These are phyloP conservation scores for Alcedo atthis DNA, from an alignment of 2,797 vertebrate genomes.

Conservation along the genomic window DNA sequence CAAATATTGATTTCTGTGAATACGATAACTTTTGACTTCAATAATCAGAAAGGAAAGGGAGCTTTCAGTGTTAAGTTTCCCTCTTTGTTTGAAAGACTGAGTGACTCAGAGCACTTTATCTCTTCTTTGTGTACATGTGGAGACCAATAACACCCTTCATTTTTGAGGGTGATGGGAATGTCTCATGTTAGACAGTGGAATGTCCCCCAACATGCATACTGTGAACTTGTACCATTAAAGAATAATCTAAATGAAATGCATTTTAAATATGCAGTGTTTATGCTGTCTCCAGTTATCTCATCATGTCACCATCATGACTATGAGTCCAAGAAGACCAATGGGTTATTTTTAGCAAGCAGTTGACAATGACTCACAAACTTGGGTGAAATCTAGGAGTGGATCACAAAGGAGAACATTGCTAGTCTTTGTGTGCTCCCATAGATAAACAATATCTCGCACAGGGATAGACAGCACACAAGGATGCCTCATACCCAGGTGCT, in stretches of 20 bases:
- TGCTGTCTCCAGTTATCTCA: background rate
- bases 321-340: background rate
- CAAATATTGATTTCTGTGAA: background rate
- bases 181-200: background rate
- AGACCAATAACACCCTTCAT: background rate
- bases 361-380: constrained; percentile 34
- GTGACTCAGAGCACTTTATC: background rate
- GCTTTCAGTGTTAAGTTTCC: background rate
- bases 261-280: background rate
- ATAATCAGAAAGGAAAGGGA: background rate
- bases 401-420: constrained; percentile 41
- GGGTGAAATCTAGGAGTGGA: constrained; percentile 1
- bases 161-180: background rate
- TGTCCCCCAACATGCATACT: rapidly evolving
- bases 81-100: background rate
- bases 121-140: background rate
- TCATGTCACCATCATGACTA: background rate
- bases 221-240: background rate
- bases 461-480: background rate
- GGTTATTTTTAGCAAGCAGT: constrained; percentile 35
- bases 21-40: background rate
- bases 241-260: background rate
- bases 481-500: constrained; percentile 27
- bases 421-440: constrained; percentile 52
- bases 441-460: constrained; percentile 5